These are phyloP conservation scores for Ianthella basta DNA, from an alignment of 37 sponge, comb jelly and placozoan genomes.

Conservation along the genomic window DNA sequence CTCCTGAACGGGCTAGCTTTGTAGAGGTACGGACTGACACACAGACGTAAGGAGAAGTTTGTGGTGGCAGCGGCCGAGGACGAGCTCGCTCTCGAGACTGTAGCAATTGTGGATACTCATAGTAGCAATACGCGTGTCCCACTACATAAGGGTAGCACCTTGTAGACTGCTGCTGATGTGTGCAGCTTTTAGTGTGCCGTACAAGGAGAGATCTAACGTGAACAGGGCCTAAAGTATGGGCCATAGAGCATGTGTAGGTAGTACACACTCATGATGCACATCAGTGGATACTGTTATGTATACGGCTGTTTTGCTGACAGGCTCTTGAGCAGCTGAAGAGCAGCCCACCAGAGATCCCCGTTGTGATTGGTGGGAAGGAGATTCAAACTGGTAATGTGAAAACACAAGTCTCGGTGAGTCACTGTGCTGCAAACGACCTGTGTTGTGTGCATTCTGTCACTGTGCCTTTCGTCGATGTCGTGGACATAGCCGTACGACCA, in stretches of 20 bases:
- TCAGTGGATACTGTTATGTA: not conserved
- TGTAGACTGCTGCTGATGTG: too few relatives aligned
- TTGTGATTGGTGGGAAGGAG: constrained; percentile 90
- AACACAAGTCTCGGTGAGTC: constrained; percentile 81
- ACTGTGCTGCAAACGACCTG: not conserved
- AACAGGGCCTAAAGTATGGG: too few relatives aligned
- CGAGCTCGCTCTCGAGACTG: too few relatives aligned
- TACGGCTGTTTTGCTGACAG: constrained; percentile 25
- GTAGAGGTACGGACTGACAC: constrained; percentile 52
- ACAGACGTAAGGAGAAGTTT: not conserved
- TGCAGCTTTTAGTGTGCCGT: too few relatives aligned
- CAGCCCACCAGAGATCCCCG: constrained; percentile 79
- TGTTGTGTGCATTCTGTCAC: constrained; percentile 13
- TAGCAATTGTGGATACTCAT: too few relatives aligned
- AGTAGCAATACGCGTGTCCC: too few relatives aligned
- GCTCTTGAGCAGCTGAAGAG: constrained; percentile 59
- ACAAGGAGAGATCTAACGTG: too few relatives aligned
- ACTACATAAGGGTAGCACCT: too few relatives aligned
- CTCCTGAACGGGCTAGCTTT: constrained; percentile 60
- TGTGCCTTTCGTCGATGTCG: too few relatives aligned
- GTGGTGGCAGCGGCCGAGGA: not conserved
- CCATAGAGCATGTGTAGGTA: too few relatives aligned
- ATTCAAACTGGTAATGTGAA: constrained; percentile 72
- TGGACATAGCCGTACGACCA: constrained; percentile 86
- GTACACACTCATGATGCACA: too few relatives aligned